Conservation (phyloP, 1,140 invertebrate genomes). For the Gonioctena quinquepunctata region DNA sequence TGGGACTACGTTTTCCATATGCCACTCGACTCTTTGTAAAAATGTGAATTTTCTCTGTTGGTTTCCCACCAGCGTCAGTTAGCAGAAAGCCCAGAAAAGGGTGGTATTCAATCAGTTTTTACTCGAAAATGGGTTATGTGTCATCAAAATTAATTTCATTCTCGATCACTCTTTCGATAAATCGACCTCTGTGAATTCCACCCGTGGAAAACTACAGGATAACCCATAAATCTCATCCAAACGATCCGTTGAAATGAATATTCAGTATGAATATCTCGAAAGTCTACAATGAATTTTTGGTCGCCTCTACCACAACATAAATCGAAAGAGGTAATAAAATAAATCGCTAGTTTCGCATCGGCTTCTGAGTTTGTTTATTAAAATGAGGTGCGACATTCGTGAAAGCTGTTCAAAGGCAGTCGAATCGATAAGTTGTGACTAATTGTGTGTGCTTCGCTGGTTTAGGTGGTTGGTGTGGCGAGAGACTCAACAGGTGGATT, state of each 20-base stretch:
- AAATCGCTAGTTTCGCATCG: neutral
- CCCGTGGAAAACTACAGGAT: neutral
- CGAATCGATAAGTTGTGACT: neutral
- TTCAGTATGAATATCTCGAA: neutral
- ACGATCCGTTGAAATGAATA: neutral
- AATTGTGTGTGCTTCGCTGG: neutral
- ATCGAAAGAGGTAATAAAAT: neutral
- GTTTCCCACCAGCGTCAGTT: too few species aligned
- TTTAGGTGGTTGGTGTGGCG: neutral
- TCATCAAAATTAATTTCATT: too few species aligned
- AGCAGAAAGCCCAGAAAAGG: too few species aligned
- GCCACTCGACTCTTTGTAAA: too few species aligned
- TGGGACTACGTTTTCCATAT: too few species aligned
- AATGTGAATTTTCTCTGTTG: too few species aligned
- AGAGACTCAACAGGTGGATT: neutral
- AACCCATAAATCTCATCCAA: neutral
- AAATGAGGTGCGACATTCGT: neutral
- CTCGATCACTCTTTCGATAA: too few species aligned
- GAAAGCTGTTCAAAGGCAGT: neutral
- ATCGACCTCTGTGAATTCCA: too few species aligned
- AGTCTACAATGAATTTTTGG: neutral
- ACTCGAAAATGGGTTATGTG: too few species aligned
- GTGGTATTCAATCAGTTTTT: too few species aligned
- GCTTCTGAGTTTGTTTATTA: neutral
- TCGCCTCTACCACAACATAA: neutral